A percentile compares a stretch with the other conserved stretches of the same genome.
Conservation (phyloP, 2,797 vertebrate species). For the Malacoctenus gilli region DNA sequence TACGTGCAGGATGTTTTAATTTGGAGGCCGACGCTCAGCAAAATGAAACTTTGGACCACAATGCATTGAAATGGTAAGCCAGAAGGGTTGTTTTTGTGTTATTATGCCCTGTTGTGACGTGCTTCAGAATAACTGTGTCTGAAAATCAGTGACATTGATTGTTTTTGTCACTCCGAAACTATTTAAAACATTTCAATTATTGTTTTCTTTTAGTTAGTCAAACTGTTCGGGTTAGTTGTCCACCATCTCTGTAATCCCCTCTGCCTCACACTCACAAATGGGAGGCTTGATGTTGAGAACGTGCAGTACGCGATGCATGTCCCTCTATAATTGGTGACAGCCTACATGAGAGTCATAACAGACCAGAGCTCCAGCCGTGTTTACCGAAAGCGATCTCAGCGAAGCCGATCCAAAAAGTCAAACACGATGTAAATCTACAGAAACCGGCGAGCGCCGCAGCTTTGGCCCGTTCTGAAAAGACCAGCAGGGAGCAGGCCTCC, state of each 20-base stretch:
- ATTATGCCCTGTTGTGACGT: no score
- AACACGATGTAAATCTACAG: constrained; percentile 45
- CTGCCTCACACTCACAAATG: constrained; percentile 48
- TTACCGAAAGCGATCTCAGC: constrained; percentile 17
- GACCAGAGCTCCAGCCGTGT: no score
- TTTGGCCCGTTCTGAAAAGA: constrained; percentile 65
- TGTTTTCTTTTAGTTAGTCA: no score
- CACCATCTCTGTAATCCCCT: constrained; percentile 66
- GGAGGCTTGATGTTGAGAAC: constrained; percentile 66
- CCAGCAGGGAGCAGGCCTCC: constrained; percentile 59
- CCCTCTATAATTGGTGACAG: constrained; percentile 36
- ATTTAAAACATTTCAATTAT: no score
- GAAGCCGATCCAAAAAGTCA: constrained; percentile 29
- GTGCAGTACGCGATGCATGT: constrained; percentile 27
- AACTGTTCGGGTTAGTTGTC: neutral
- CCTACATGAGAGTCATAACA: no score
- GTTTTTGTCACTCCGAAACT: no score
- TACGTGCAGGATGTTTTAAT: constrained; percentile 7
- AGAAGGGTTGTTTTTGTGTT: no score
- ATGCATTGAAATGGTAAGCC: no score
- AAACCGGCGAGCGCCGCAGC: constrained; percentile 3
- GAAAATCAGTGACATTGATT: no score
- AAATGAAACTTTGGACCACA: no score
- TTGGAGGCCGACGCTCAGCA: no score
- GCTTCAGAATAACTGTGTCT: no score